These are phyloP conservation scores for Molossus alvarezi DNA, from an alignment of 2,797 vertebrate species.

Conservation along the genomic window DNA sequence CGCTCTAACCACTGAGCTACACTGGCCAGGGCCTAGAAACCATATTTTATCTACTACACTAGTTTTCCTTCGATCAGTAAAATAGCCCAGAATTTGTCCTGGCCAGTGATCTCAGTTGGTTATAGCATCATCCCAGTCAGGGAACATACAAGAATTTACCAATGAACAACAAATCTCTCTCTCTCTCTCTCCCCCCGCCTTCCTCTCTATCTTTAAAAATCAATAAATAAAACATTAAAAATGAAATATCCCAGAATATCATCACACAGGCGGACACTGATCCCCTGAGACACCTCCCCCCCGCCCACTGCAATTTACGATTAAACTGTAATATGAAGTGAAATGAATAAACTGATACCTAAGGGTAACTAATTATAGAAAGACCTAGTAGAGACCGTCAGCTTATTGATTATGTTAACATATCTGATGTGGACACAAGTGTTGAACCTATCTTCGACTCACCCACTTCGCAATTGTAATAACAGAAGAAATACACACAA, in stretches of 20 bases:
- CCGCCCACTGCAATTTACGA: neutral
- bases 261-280: neutral
- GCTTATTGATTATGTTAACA: neutral
- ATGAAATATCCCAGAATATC: neutral
- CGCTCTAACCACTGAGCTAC: too few relatives aligned
- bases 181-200: too few relatives aligned
- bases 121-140: too few relatives aligned
- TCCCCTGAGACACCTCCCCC: too few relatives aligned
- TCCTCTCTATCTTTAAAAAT: too few relatives aligned
- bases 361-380: neutral
- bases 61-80: constrained; percentile 8
- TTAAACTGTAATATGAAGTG: neutral
- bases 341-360: neutral
- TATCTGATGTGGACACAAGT: neutral
- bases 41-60: neutral
- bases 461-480: neutral
- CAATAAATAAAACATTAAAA: too few relatives aligned
- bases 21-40: neutral
- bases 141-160: too few relatives aligned
- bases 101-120: too few relatives aligned
- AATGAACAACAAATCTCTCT: too few relatives aligned
- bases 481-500: neutral
- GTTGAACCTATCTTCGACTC: neutral
- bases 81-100: neutral
- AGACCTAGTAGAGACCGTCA: neutral